Conservation (phyloP, 2,797 vertebrate species). For the Spizella passerina region DNA sequence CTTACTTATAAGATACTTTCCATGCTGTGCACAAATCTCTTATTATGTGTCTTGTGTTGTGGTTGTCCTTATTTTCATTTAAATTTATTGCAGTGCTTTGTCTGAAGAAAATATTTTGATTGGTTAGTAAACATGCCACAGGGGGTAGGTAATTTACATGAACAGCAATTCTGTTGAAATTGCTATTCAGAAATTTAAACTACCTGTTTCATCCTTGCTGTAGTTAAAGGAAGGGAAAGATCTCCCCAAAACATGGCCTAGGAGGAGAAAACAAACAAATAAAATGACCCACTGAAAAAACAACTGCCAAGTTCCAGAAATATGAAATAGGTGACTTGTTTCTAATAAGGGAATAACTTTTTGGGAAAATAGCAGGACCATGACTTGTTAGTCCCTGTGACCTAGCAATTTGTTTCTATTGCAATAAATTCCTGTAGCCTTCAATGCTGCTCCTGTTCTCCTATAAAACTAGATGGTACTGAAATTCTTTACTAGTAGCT, state of each 20-base stretch:
- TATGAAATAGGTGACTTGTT: background rate
- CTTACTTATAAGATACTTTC: slow-evolving; percentile 50
- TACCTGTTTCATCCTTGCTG: background rate
- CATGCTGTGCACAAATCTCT: slow-evolving; percentile 55
- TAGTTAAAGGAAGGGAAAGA: background rate
- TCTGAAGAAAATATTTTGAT: slow-evolving; percentile 59
- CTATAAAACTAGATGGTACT: background rate
- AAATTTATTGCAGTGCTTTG: slow-evolving; percentile 60
- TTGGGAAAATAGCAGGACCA: background rate
- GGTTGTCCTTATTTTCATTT: slow-evolving; percentile 54
- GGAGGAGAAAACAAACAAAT: background rate
- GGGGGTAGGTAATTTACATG: slow-evolving; percentile 48
- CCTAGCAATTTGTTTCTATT: background rate
- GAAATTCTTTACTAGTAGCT: background rate
- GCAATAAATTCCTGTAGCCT: background rate
- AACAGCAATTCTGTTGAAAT: slow-evolving; percentile 23
- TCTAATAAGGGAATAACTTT: background rate
- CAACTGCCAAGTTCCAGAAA: background rate
- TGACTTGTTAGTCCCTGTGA: background rate
- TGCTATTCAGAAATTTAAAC: slow-evolving; percentile 30
- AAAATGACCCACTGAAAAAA: background rate
- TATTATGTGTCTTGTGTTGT: slow-evolving; percentile 29
- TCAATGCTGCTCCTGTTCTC: background rate
- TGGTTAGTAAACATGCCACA: slow-evolving; percentile 58
- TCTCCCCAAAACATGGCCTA: background rate